Evolutionary conservation across 2,797 vertebrate species (phyloP).

Genomic region (Acomys russatus): DNA sequence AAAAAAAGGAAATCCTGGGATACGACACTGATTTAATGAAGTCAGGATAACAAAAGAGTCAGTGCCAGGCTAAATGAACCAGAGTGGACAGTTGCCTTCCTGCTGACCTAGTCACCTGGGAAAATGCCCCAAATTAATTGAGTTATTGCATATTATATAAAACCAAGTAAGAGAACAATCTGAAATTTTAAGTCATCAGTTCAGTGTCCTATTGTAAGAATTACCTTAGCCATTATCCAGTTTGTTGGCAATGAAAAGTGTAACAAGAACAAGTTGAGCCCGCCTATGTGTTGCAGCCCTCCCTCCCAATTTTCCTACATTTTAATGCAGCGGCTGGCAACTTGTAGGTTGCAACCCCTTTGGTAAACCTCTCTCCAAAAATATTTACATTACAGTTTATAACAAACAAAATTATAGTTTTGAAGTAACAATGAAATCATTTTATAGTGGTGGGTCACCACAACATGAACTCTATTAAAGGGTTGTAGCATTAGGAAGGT

Average conservation of each 20-base stretch:
- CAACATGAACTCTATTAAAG: no score
- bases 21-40: conserved; percentile 27
- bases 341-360: background rate
- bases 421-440: background rate
- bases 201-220: background rate
- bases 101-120: conserved; percentile 38
- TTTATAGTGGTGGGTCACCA: background rate
- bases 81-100: conserved; percentile 7
- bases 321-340: background rate
- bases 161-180: conserved; percentile 30
- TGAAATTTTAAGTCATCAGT: conserved; percentile 33
- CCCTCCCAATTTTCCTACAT: conserved; percentile 48
- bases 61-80: background rate
- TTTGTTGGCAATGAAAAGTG: background rate
- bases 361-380: background rate
- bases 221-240: background rate
- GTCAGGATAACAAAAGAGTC: background rate
- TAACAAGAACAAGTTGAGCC: background rate
- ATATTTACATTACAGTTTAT: background rate
- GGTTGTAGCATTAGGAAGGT: background rate
- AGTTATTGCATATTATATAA: conserved; percentile 26
- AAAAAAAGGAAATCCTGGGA: conserved; percentile 19
- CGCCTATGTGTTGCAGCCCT: background rate
- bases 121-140: conserved; percentile 17
- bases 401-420: background rate